Base-by-base conservation (phyloP, 2,888 invertebrate species). In the Drosophila gaucha region DNA sequence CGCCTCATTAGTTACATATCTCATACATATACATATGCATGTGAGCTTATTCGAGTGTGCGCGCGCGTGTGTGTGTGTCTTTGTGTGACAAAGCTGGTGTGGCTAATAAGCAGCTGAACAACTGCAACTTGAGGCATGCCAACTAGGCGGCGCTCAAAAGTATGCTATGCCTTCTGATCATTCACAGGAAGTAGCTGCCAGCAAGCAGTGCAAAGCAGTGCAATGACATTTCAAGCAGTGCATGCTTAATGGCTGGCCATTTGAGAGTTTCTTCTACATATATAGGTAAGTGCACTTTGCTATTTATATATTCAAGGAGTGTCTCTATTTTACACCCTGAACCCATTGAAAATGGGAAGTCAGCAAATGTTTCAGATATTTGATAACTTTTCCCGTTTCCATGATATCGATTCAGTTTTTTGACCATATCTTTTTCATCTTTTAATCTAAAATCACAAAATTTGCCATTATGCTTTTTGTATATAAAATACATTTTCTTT, bases 1-100 rank as follows among this genome's bases (percentile, higher is more conserved):
- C 82, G 87, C 80, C 86, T 87, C 87, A 87, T 88, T 87, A 87
- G 89, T 77, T 76, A 76, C 80, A 83, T 77, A 70, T 79, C 68
- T 46, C 57, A 26, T 28, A 28, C 57, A 35, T 51, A 49, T 63
- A 47, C 14, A 35, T 68, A 57, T 59, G 50, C 50, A 46, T 54
- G 35, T 24, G 28, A 46, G 55, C 22, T 16, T 16, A 18, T 33
- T 60, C 44, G 18, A 28, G 44, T 28, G 44, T 28, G 28, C 2
- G 16, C 28, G 16, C 6, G 12, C 6, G n/a, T 12, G 38, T 1
- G 24, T 26, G 10, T 8, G 38, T 49, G 12, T 44, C n/a, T 52
- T 38, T 51, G 16, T 28, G 51, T 44, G 31, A 57, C 36, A 49
- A 44, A 52, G 68, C 55, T 18, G 36, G 18, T 43, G 18, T 39